Base-by-base conservation (phyloP, 2,113 vertebrate species). In the Apodemus speciosus region DNA sequence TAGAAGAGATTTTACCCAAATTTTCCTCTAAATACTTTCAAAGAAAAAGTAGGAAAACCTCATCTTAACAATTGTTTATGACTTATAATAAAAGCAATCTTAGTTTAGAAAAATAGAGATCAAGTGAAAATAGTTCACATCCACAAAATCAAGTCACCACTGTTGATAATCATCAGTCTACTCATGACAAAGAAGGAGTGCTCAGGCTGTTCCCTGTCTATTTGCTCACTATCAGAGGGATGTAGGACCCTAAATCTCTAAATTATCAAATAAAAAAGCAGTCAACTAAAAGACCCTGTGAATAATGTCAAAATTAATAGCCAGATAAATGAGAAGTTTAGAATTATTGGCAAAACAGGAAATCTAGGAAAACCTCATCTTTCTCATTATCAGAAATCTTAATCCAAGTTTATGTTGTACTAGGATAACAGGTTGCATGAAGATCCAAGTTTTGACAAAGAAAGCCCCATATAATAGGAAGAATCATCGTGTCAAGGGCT, bases 1-100 rank as follows among this genome's bases (percentile, higher is more conserved):
- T 93, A 95, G 93, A 91, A 92, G 23, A 95, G 53, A 96, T 96
- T 95, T 94, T 56, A 93, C 91, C 60, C 43, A 75, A 93, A 94
- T 94, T 32, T 62, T 94, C 71, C 72, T 94, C 64, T 88, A 84
- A 80, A 83, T 93, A 76, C 91, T 91, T 43, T 95, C 75, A 79
- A 94, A 60, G 95, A 79, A 91, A 93, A 96, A 96, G 85, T 80
- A 49, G 71, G 21, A 73, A 93, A 95, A 95, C 51, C 87, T 94
- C 76, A 95, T 96, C 71, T 83, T 49, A 85, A 90, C 69, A 62
- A 94, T 93, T 95, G 87, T 46, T 85, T 93, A 85, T 93, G 94
- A 94, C 60, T 75, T 93, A 91, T 94, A 93, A 94, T 94, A 93
- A 92, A 94, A 94, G 71, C 71, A 94, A 92, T 93, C 89, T 93